phyloP scores from a whole-genome alignment of 1,140 invertebrate genomes.

The Diachasmimorpha longicaudata region DNA sequence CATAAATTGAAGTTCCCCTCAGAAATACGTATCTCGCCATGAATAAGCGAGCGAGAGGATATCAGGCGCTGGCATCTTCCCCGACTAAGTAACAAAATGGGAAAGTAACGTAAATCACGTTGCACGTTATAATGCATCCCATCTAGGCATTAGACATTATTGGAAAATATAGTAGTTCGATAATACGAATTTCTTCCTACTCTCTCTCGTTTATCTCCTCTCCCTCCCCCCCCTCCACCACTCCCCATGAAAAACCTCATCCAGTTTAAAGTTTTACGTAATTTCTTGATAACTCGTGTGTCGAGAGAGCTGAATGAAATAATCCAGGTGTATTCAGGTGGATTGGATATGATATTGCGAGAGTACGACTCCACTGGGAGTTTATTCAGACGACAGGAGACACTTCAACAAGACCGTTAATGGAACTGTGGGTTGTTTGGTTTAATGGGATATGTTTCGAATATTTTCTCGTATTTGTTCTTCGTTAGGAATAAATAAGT shows the following conservation, averaged over 20 bases:
- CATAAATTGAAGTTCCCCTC: neutral
- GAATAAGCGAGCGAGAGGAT: constrained; percentile 5
- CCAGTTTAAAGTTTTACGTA: neutral
- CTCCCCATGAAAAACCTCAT: neutral
- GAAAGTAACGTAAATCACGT: constrained; percentile 33
- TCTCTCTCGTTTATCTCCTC: neutral
- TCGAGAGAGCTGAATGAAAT: neutral
- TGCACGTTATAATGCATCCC: neutral
- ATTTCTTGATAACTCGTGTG: neutral
- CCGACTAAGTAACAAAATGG: constrained; percentile 28
- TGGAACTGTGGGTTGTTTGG: neutral
- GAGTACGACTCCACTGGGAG: neutral
- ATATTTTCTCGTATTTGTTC: neutral
- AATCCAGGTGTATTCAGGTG: neutral
- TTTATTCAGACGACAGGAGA: neutral
- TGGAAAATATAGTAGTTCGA: neutral
- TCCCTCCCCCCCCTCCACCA: no score
- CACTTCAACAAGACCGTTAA: neutral
- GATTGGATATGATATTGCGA: neutral
- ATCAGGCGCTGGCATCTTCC: constrained; percentile 21
- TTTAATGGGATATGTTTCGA: neutral
- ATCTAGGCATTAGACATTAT: neutral
- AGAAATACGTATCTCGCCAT: neutral
- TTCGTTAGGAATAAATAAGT: neutral
- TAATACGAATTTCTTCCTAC: neutral